phyloP scores from a whole-genome alignment of 2,113 vertebrate genomes.

The Mesocricetus auratus region DNA sequence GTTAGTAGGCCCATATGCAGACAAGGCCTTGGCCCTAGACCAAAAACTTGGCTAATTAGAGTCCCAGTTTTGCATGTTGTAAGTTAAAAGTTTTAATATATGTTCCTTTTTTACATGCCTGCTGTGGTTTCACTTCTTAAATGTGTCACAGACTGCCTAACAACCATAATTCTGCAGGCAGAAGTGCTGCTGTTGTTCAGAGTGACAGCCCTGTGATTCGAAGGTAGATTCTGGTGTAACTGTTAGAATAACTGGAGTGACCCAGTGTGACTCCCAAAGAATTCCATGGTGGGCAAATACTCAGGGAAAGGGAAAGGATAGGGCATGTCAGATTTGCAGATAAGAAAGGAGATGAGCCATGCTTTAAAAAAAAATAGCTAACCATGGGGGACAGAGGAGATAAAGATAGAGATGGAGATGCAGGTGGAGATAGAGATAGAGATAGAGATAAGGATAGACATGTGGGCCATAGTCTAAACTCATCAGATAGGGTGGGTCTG shows the following conservation, averaged over 20 bases:
- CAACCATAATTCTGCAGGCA: background rate
- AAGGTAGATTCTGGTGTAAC: background rate
- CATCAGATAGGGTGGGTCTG: accelerated
- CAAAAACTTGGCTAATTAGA: constrained; percentile 25
- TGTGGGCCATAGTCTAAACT: background rate
- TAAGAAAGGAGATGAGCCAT: background rate
- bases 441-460: too few relatives aligned
- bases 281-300: background rate
- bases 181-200: background rate
- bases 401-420: background rate
- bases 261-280: background rate
- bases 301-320: background rate
- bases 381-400: too few relatives aligned
- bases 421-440: background rate
- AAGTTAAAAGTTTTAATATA: background rate
- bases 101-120: constrained; percentile 6
- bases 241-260: background rate
- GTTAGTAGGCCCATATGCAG: background rate
- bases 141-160: background rate
- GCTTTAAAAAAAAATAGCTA: background rate
- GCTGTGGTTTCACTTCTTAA: background rate
- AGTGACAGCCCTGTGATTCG: background rate
- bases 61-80: background rate
- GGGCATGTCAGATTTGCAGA: accelerated
- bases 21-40: background rate